Evolutionary conservation across 2,888 invertebrate species (phyloP).

Genomic region (Mythimna vitellina): DNA sequence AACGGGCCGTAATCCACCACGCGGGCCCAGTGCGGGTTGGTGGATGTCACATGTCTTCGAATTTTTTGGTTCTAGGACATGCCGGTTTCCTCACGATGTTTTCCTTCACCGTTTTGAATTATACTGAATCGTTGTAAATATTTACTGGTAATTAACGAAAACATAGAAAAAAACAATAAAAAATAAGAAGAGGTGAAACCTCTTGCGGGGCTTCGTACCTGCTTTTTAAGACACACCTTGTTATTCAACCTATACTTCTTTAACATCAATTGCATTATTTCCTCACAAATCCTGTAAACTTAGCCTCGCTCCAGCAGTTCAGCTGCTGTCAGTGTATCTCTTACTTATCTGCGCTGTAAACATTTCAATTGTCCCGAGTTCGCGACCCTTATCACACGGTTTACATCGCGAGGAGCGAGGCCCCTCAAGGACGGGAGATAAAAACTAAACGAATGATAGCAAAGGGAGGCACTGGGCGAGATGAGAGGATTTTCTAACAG

Average conservation of each 20-base stretch:
- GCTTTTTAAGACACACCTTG: too few species aligned
- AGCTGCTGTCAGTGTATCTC: constrained; percentile 14
- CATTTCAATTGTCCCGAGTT: constrained; percentile 29
- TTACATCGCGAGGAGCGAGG: not conserved
- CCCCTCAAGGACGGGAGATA: constrained; percentile 4
- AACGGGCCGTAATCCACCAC: too few species aligned
- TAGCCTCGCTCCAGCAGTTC: constrained; percentile 8
- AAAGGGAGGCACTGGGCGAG: not conserved
- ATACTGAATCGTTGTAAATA: too few species aligned
- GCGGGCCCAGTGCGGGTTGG: too few species aligned
- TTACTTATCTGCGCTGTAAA: constrained; percentile 37
- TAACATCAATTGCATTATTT: not conserved
- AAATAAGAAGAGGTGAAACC: too few species aligned
- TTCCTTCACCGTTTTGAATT: too few species aligned
- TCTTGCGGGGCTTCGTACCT: too few species aligned
- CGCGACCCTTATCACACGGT: constrained; percentile 24
- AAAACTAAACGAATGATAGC: constrained; percentile 9
- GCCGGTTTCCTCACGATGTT: too few species aligned
- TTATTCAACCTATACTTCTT: not conserved
- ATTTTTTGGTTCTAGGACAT: too few species aligned
- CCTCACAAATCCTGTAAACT: not conserved
- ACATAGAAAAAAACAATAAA: too few species aligned
- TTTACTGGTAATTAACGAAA: too few species aligned
- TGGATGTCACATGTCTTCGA: too few species aligned
- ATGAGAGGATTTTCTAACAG: not conserved